Evolutionary conservation across 2,113 vertebrate species (phyloP).

Genomic region (Zootoca vivipara): DNA sequence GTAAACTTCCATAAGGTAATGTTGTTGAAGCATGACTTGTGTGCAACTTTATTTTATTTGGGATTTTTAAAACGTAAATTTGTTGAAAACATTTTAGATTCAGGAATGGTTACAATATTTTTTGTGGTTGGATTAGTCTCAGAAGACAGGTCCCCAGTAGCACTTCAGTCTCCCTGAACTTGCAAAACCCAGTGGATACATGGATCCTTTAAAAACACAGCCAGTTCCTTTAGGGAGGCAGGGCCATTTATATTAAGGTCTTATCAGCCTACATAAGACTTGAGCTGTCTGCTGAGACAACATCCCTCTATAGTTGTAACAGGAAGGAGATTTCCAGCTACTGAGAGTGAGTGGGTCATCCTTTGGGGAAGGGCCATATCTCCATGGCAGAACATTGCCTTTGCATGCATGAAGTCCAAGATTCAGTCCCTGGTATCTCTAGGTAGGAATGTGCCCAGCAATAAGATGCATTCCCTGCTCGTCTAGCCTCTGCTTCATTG

Average conservation of each 20-base stretch:
- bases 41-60: neutral
- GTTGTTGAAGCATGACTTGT: neutral
- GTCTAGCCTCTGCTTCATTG: neutral
- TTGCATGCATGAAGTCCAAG: too few relatives aligned
- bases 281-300: neutral
- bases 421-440: neutral
- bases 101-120: neutral
- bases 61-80: neutral
- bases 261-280: neutral
- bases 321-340: neutral
- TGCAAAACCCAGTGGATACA: neutral
- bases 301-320: neutral
- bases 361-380: too few relatives aligned
- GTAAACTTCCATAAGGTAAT: neutral
- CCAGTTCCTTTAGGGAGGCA: neutral
- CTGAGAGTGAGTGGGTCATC: too few relatives aligned
- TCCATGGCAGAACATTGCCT: too few relatives aligned
- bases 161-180: neutral
- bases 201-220: neutral
- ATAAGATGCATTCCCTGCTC: neutral
- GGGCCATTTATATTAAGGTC: neutral
- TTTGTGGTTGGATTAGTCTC: neutral
- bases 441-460: neutral
- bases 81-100: neutral
- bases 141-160: neutral